Percentiles rank a stretch among this genome's conserved stretches.
Evolutionary conservation across 2,113 vertebrate species (phyloP).

Genomic region (Dasypus novemcinctus): DNA sequence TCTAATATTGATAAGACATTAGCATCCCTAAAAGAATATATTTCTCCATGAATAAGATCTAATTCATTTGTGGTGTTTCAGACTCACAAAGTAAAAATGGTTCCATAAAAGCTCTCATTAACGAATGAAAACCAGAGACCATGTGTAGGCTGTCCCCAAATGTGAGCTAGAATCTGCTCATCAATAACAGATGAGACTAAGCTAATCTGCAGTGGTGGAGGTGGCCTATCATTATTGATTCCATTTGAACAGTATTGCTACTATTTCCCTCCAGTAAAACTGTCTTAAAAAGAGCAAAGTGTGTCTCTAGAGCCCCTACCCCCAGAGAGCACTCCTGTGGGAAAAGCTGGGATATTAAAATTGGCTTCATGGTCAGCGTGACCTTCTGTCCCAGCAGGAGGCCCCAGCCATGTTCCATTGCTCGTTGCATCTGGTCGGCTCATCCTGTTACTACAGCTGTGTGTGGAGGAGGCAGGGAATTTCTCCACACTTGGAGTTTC

Average conservation of each 20-base stretch:
- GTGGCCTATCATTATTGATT: neutral
- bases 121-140: neutral
- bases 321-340: neutral
- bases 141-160: neutral
- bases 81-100: neutral
- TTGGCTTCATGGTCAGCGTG: neutral
- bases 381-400: neutral
- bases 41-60: neutral
- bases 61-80: neutral
- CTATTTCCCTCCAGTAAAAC: neutral
- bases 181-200: constrained; percentile 29
- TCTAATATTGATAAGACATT: neutral
- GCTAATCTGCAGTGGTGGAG: neutral
- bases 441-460: neutral
- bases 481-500: neutral
- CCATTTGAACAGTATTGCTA: constrained; percentile 21
- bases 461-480: neutral
- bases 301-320: neutral
- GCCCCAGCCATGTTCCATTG: neutral
- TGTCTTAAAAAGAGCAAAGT: neutral
- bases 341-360: neutral
- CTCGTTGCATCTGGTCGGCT: neutral
- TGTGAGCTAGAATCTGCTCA: neutral
- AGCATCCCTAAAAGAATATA: constrained; percentile 7
- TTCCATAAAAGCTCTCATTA: neutral